Evolutionary conservation across 2,797 vertebrate genomes (phyloP), one percentile per base, ranked within the genome.

Genomic region (Echiichthys vipera): DNA sequence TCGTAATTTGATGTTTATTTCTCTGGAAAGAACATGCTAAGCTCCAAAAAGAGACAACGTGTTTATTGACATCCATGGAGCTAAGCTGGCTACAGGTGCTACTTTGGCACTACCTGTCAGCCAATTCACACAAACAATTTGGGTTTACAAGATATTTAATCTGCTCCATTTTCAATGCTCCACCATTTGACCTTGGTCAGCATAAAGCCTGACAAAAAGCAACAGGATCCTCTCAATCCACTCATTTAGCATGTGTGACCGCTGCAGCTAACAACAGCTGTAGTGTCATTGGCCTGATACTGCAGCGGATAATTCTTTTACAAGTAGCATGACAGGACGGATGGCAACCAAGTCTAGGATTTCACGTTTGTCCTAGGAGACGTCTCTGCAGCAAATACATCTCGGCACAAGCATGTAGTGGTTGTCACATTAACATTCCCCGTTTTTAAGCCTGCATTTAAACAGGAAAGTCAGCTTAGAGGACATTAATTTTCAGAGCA

Each of bases 291-390:
- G 63, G 56, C 66, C 58, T 15, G 58, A 77, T 68, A 45, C 63
- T 42, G 71, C 56, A 13, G 65, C 34, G 81, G 65, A 56, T 91
- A 88, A 90, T 91, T 89, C 72, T 80, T 71, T 84, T 83, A 88
- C 87, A 83, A 87, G 81, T 67, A 65, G 83, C 86, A 68, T 88
- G 90, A 90, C 86, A 69, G 78, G 43, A 77, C 64, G 71, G 85
- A 84, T 77, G 88, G 84, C 81, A 80, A 84, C 80, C 84, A 54
- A 65, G 77, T 66, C 49, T 18, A 58, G 61, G 88, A 90, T 92
- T 90, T 90, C 85, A 89, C 71, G 87, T 90, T 72, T 86, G 88
- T 90, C 89, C 54, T 5, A 1, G 29, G 71, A 83, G 78, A 86
- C 79, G 51, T 78, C 74, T 49, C 42, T 14, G 72, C 78, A 71